Conservation (phyloP, 2,113 vertebrate species). For the Hyla sarda region DNA sequence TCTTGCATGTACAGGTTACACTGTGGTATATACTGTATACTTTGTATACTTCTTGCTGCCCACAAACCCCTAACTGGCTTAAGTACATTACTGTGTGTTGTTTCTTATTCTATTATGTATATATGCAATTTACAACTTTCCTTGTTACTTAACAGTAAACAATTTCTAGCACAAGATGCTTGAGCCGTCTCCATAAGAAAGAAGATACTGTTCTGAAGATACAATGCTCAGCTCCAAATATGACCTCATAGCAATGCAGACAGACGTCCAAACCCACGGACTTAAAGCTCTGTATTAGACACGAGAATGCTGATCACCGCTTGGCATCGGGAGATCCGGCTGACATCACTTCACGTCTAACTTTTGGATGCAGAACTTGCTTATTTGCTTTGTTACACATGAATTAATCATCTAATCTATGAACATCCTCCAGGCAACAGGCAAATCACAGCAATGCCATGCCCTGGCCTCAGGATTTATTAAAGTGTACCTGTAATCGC, state of each 20-base stretch:
- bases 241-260: slow-evolving; percentile 70
- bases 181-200: slow-evolving; percentile 64
- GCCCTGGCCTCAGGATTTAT: background rate
- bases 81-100: background rate
- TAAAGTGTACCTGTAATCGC: no score
- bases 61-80: background rate
- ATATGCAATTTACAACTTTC: background rate
- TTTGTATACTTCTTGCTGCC: no score
- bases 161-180: slow-evolving; percentile 15
- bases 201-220: slow-evolving; percentile 59
- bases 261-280: slow-evolving; percentile 66
- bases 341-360: slow-evolving; percentile 44
- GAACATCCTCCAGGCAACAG: background rate
- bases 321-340: background rate
- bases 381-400: slow-evolving; percentile 34
- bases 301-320: slow-evolving; percentile 26
- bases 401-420: background rate
- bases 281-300: slow-evolving; percentile 65
- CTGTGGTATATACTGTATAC: background rate
- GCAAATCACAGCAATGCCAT: background rate
- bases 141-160: background rate
- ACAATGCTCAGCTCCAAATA: slow-evolving; percentile 64
- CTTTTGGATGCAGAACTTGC: background rate
- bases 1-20: background rate
- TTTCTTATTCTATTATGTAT: background rate